Evolutionary conservation across 2,888 invertebrate genomes (phyloP), one percentile per base, ranked within the genome.

Genomic region (Tholera decimalis): DNA sequence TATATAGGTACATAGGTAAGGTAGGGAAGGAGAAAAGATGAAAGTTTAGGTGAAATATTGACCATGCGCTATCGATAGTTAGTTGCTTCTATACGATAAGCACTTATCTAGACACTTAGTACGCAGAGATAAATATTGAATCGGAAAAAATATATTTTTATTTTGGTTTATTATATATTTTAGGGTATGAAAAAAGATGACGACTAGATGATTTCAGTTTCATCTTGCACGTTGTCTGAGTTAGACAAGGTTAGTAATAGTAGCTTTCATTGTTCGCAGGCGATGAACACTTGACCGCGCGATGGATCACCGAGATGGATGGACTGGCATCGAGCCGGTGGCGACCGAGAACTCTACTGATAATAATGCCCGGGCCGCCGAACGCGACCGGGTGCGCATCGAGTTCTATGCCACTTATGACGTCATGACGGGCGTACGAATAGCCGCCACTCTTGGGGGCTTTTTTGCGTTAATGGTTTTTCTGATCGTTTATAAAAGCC

Each of bases 381-480:
- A 97, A 84, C 96, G 97, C 61, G 97, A 97, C 89, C 96, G 97
- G 85, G 96, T 97, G 85, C 97, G 97, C 86, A 96, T 97, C 85
- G 98, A 98, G 89, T 98, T 98, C 95, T 98, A 98, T 96, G 97
- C 97, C 85, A 98, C 98, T 39, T 99, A 99, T 94, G 98, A 98
- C 96, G 98, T 98, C 91, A 98, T 98, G 98, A 98, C 98, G 85
- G 98, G 98, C 79, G 97, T 98, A 77, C 97, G 98, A 79, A 98
- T 98, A 92, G 98, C 98, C 83, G 98, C 98, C 82, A 98, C 98
- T 3, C 96, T 99, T 57, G 98, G 98, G 85, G 98, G 98, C 84
- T 98, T 98, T 93, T 98, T 98, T 94, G 97, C 98, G 75, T 96
- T 98, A 85, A 98, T 98, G 97, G 98, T 98, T 51, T 97, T 98